Evolutionary conservation across 2,113 vertebrate genomes (phyloP), one percentile per base, ranked within the genome.

Genomic region (Podarcis cretensis): DNA sequence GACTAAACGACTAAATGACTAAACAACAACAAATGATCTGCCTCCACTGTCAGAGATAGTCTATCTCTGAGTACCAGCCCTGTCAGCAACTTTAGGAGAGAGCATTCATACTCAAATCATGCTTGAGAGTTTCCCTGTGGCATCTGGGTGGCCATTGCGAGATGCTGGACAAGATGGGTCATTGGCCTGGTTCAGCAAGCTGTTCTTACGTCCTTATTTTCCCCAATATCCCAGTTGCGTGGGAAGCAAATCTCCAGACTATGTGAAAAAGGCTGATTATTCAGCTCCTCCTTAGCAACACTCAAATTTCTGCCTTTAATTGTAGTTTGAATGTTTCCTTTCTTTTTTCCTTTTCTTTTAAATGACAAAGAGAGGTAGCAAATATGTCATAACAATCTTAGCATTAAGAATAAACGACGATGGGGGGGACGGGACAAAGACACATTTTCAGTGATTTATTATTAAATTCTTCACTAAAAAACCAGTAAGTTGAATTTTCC

Each of bases 401-500:
- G 81, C 43, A 83, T 83, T 0, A 84, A 82, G 6, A 30, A 89
- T 87, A 90, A 90, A 90, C 0, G 0, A 86, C 90, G 21, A 87
- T 0, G 4, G 27, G n/a, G 1, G 12, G 69, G 20, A 77, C n/a
- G 32, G 85, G 73, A 87, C 89, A 87, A 54, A 88, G 63, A 73
- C 25, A 21, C n/a, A 35, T 92, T 94, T 93, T 84, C 54, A 43
- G 16, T 89, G 65, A 63, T 90, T 86, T 83, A 5, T 86, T 93
- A 85, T 81, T 90, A 93, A 84, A 81, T 82, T 74, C 87, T 90
- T 90, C 63, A 23, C 90, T 83, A 91, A 90, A 85, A 95, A 92
- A 86, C 89, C 93, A 94, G 90, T 91, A 93, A 83, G 89, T 63
- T 84, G 90, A 88, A 89, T 91, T 95, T 95, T 91, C 92, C 91